These are phyloP conservation scores for Rhea americana DNA, from an alignment of 2,113 vertebrate species.

Conservation along the genomic window DNA sequence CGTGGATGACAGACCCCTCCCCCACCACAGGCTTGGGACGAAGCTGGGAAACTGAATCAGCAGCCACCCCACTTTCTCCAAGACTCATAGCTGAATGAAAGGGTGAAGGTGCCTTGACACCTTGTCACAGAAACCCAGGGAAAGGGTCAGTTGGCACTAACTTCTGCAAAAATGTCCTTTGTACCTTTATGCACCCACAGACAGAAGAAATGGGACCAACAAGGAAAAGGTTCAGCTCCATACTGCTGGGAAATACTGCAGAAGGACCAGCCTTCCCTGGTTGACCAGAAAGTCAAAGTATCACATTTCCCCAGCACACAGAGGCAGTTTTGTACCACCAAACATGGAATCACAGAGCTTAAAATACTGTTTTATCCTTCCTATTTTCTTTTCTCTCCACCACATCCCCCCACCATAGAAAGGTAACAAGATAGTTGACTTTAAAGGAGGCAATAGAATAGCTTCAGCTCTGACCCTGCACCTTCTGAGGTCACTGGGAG, in stretches of 20 bases:
- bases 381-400: neutral
- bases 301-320: fast-evolving
- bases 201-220: neutral
- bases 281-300: neutral
- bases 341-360: neutral
- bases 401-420: neutral
- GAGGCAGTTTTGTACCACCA: fast-evolving
- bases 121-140: neutral
- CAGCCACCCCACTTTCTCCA: neutral
- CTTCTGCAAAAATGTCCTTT: neutral
- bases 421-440: neutral
- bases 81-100: neutral
- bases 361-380: fast-evolving
- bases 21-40: neutral
- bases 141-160: neutral
- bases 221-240: neutral
- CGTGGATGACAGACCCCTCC: neutral
- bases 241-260: neutral
- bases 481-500: neutral
- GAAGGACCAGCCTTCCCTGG: neutral
- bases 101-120: no score
- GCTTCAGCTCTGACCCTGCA: neutral
- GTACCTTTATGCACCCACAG: neutral
- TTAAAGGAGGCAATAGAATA: neutral
- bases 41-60: neutral